Evolutionary conservation across 2,797 vertebrate genomes (phyloP).

Genomic region (Myiothlypis coronata): DNA sequence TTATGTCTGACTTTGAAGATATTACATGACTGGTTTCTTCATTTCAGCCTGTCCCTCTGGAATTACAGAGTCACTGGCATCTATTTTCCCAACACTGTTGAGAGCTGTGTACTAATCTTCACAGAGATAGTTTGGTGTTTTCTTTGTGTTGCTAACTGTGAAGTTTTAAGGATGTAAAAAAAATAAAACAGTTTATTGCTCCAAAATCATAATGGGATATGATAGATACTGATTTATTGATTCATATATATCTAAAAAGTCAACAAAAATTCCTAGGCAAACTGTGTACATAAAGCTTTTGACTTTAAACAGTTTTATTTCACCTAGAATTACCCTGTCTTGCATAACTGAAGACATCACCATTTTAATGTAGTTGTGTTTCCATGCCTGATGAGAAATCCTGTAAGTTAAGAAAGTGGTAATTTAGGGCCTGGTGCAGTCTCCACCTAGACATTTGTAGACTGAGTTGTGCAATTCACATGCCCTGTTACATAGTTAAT

Average conservation of each 20-base stretch:
- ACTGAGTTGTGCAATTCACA: background rate
- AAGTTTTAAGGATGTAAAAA: background rate
- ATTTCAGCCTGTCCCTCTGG: slow-evolving; percentile 35
- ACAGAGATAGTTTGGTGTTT: background rate
- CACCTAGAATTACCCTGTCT: background rate
- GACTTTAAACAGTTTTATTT: background rate
- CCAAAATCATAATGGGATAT: background rate
- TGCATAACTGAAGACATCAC: background rate
- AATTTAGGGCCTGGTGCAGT: background rate
- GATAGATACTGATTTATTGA: background rate
- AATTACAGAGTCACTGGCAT: background rate
- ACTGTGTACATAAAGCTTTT: background rate
- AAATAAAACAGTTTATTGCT: background rate
- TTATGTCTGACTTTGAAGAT: slow-evolving; percentile 40
- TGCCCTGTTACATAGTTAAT: background rate
- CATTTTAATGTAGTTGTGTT: background rate
- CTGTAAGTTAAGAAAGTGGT: background rate
- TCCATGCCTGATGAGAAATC: background rate
- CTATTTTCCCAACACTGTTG: background rate
- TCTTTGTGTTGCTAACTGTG: background rate
- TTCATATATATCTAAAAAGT: background rate
- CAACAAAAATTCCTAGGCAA: background rate
- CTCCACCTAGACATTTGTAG: background rate
- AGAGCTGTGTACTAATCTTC: background rate
- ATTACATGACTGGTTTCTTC: slow-evolving; percentile 14